phyloP scores from a whole-genome alignment of 2,113 vertebrate genomes.

The Onychostruthus taczanowskii region DNA sequence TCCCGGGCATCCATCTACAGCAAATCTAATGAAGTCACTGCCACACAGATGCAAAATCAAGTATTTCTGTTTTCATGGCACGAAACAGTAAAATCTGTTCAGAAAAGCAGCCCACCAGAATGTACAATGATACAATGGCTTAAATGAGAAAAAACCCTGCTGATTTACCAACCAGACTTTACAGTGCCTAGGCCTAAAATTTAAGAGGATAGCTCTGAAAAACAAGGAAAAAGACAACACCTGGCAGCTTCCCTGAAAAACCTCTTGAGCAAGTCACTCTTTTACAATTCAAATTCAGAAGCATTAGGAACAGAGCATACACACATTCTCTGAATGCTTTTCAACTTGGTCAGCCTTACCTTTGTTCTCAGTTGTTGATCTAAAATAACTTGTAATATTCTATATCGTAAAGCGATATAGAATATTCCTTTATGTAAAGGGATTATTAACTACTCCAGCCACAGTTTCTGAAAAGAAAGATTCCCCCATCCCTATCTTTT shows the following conservation, averaged over 20 bases:
- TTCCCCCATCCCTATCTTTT: neutral
- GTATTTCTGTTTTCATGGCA: neutral
- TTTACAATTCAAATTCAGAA: neutral
- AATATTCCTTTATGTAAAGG: neutral
- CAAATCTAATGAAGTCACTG: neutral
- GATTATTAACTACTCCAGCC: neutral
- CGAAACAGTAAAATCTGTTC: neutral
- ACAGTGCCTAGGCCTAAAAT: neutral
- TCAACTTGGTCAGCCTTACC: neutral
- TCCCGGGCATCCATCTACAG: neutral
- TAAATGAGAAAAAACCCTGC: neutral
- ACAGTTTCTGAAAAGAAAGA: neutral
- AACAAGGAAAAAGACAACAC: neutral
- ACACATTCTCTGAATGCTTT: neutral
- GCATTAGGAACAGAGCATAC: neutral
- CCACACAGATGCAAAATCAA: neutral
- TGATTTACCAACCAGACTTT: neutral
- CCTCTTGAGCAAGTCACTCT: neutral
- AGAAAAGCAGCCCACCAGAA: neutral
- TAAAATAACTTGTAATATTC: neutral
- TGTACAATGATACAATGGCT: rapidly evolving
- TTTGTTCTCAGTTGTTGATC: neutral
- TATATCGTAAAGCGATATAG: neutral
- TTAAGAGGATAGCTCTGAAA: neutral
- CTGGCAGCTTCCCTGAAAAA: neutral